Evolutionary conservation across 2,888 invertebrate genomes (phyloP), one percentile per base, ranked within the genome.

Genomic region (Pandemis corylana): DNA sequence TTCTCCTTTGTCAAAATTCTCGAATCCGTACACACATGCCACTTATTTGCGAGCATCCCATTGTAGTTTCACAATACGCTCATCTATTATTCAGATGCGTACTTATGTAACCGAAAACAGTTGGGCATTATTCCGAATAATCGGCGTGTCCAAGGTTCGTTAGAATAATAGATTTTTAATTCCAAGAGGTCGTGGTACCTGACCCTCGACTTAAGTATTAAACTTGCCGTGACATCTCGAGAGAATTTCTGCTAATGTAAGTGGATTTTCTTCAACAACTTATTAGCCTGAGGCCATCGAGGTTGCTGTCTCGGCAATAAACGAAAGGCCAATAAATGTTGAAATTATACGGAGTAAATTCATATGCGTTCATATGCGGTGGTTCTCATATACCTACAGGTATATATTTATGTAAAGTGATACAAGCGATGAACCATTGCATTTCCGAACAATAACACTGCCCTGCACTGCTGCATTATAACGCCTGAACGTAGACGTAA

Each of bases 161-260:
- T 78, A 80, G 78, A 83, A 85, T 83, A 85, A 86, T 84, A 82
- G 78, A 75, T 78, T 81, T 84, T 83, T 80, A 83, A 85, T 85
- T 83, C 78, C 69, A 76, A 80, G 76, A 82, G 80, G 80, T 84
- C 80, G 77, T 63, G 77, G 71, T 71, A 74, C 74, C 72, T 82
- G 82, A 84, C 82, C 80, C 79, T 77, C 79, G 75, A 78, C 69
- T 78, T 78, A 78, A 68, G 62, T 62, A 71, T 51, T 46, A 66
- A 68, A 77, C 68, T 73, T 66, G 56, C 68, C 59, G 75, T 64
- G 72, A 68, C 75, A 72, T 69, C 66, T 70, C 28, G 46, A 69
- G 56, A 63, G 20, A 65, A 72, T 71, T 72, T 75, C 63, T 41
- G 62, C 28, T 63, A 71, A 75, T 65, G 61, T 69, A 9, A 75